Base-by-base conservation (phyloP, 2,797 vertebrate species). In the Poecile montanus region DNA sequence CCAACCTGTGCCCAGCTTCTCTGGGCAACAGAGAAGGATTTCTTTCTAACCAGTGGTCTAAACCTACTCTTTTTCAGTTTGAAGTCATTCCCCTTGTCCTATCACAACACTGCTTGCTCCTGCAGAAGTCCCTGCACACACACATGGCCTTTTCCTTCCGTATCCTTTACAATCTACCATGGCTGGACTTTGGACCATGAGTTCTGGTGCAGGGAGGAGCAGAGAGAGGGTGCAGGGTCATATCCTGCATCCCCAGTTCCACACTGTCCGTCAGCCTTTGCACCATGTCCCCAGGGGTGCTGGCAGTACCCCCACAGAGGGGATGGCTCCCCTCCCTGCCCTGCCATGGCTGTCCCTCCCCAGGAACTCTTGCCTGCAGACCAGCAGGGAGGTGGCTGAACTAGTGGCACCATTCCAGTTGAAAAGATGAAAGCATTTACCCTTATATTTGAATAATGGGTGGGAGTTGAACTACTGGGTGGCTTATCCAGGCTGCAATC, bases 401-500 rank as follows among this genome's bases (percentile, higher is more conserved):
- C 34, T 70, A 57, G 34, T 44, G 42, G 75, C 44, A 58, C 48
- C 54, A 10, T 45, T 92, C 54, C 85, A 89, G 42, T 17, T 79
- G 88, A 63, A 95, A 95, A 95, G 87, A 95, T 89, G 82, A 89
- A 95, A 95, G 93, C 73, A 27, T 90, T 97, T 96, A 83, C 86
- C 84, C 89, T 94, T 88, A 86, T 61, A 86, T 92, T 95, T 95
- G 89, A 95, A 94, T 94, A 96, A 96, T 92, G 73, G 88, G 95
- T 96, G 78, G 81, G 87, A 94, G 66, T 75, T 73, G 88, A 96
- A 91, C 85, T 54, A 68, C 92, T 0, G 0, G 48, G 27, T 80
- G 51, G 65, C 44, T 97, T 97, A 97, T 97, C 97, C 76, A 11
- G 70, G 15, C 76, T 94, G 70, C 58, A 91, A 97, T 97, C 91